A percentile compares a stretch with the other conserved stretches of the same genome.
These are phyloP conservation scores for Apoderus coryli DNA, from an alignment of 2,888 invertebrate genomes.

Conservation along the genomic window DNA sequence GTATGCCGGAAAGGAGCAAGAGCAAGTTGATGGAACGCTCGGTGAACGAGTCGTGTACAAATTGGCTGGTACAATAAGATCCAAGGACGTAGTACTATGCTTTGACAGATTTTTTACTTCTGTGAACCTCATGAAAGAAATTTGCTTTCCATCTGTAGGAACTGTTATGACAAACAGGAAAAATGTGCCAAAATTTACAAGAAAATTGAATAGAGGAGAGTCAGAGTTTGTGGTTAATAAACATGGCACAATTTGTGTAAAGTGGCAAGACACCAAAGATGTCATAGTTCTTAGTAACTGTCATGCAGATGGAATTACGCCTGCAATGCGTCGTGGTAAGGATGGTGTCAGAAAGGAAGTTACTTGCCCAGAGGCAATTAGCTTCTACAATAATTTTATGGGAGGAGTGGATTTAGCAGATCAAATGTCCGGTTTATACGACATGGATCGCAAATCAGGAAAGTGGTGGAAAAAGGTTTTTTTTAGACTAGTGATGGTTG, in stretches of 20 bases:
- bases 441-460: slow-evolving; percentile 4
- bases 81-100: no score
- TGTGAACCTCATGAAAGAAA: no score
- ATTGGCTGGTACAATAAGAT: no score
- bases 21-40: slow-evolving; percentile 1
- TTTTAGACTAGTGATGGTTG: slow-evolving; percentile 5
- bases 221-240: no score
- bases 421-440: slow-evolving; percentile 4
- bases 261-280: slow-evolving; percentile 22
- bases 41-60: no score
- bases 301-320: slow-evolving; percentile 13
- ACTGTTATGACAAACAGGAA: no score
- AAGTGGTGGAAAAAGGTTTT: slow-evolving; percentile 7
- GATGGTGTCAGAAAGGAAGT: slow-evolving; percentile 18
- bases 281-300: slow-evolving; percentile 21
- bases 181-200: no score
- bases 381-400: slow-evolving; percentile 14
- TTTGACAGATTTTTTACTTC: no score
- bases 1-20: no score
- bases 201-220: no score
- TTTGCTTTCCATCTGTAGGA: no score
- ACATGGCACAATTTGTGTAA: no score
- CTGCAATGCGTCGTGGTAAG: slow-evolving; percentile 18
- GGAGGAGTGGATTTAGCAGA: slow-evolving; percentile 4
- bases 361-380: slow-evolving; percentile 16